A percentile compares a stretch with the other conserved stretches of the same genome.
phyloP scores from a whole-genome alignment of 2,888 invertebrate species.

The Doris montereyensis region DNA sequence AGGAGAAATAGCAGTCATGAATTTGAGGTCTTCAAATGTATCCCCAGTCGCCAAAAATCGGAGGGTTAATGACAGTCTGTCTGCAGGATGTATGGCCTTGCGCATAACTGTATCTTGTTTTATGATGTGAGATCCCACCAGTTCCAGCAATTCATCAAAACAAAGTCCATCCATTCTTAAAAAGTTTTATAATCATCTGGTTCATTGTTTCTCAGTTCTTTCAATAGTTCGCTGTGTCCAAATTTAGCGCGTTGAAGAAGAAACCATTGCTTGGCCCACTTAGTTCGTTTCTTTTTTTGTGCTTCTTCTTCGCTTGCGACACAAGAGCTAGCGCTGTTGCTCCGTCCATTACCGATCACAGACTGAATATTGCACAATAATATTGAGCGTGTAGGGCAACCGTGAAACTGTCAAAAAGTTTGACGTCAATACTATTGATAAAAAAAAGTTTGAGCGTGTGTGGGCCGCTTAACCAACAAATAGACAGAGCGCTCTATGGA shows the following conservation, averaged over 20 bases:
- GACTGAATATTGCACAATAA: background rate
- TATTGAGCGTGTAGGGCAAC: background rate
- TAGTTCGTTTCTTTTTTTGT: background rate
- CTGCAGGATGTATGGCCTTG: background rate
- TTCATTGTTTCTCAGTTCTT: background rate
- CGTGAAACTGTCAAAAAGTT: constrained; percentile 10
- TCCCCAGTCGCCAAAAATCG: background rate
- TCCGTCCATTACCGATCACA: background rate
- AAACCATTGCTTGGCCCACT: background rate
- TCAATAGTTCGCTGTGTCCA: background rate
- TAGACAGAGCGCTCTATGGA: no score
- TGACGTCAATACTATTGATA: background rate
- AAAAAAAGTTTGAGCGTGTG: background rate
- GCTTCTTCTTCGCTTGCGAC: background rate
- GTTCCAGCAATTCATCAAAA: background rate
- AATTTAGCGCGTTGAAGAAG: background rate
- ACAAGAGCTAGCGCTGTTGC: background rate
- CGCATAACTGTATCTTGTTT: background rate
- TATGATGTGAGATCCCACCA: background rate
- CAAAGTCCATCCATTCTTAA: background rate
- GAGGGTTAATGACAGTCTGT: background rate
- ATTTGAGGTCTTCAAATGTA: background rate
- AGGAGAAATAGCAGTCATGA: background rate
- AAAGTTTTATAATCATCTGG: background rate
- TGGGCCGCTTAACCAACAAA: no score